A percentile compares a stretch with the other conserved stretches of the same genome.
Evolutionary conservation across 1,140 invertebrate genomes (phyloP).

Genomic region (Leptopilina boulardi): DNA sequence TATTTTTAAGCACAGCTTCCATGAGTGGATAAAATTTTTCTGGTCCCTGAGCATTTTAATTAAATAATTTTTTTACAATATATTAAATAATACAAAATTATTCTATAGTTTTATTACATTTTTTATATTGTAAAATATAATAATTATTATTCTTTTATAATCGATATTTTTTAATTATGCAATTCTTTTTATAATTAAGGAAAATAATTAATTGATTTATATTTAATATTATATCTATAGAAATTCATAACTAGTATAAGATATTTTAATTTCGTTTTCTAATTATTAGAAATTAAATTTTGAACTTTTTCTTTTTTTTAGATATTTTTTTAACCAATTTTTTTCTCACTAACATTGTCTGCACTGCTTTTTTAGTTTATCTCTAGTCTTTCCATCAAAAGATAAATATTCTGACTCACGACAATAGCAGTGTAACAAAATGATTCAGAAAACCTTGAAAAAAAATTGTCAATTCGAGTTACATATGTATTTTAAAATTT

Average conservation of each 20-base stretch:
- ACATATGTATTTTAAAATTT: not conserved
- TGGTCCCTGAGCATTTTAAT: not conserved
- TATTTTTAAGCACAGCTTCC: conserved; percentile 14
- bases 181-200: too few relatives aligned
- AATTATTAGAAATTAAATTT: too few relatives aligned
- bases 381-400: not conserved
- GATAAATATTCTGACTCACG: conserved; percentile 25
- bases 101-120: too few relatives aligned
- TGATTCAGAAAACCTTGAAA: not conserved
- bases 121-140: too few relatives aligned
- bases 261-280: too few relatives aligned
- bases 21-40: conserved; percentile 6
- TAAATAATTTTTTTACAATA: not conserved
- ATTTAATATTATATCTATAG: too few relatives aligned
- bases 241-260: too few relatives aligned
- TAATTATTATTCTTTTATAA: too few relatives aligned
- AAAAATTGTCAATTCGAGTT: not conserved
- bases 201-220: too few relatives aligned
- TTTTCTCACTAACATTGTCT: not conserved
- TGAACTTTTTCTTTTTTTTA: not conserved
- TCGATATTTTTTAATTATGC: too few relatives aligned
- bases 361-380: not conserved
- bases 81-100: not conserved
- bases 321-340: not conserved
- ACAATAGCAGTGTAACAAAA: not conserved